Conservation (phyloP, 2,113 vertebrate genomes). For the Sapajus apella region DNA sequence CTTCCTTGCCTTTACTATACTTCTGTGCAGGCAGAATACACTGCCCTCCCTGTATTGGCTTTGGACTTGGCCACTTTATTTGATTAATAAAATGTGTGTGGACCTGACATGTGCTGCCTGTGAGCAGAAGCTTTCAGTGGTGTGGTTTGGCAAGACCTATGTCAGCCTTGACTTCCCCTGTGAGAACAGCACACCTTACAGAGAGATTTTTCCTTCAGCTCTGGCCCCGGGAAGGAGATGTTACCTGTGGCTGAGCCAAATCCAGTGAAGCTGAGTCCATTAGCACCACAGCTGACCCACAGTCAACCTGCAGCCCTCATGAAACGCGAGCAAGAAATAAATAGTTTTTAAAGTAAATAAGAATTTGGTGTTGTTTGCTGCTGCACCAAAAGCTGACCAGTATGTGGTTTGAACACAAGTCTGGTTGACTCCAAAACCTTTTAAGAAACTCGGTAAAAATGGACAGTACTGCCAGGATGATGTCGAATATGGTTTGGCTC, state of each 20-base stretch:
- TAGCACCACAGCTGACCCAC: not conserved
- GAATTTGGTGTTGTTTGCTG: not conserved
- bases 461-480: not conserved
- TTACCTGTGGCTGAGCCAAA: not conserved
- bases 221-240: not conserved
- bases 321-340: not conserved
- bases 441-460: not conserved
- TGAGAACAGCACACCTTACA: not conserved
- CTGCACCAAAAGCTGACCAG: not conserved
- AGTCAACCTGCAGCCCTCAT: not conserved
- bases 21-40: not conserved
- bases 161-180: not conserved
- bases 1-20: not conserved
- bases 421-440: not conserved
- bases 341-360: not conserved
- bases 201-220: not conserved
- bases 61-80: not conserved
- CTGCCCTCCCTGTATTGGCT: not conserved
- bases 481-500: too few relatives aligned
- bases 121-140: not conserved
- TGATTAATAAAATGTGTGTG: not conserved
- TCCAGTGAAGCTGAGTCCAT: not conserved
- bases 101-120: too few relatives aligned
- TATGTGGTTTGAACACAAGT: not conserved
- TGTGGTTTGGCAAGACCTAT: rapidly evolving